These are phyloP conservation scores for Cantharis rufa DNA, from an alignment of 2,888 invertebrate genomes.

Conservation along the genomic window DNA sequence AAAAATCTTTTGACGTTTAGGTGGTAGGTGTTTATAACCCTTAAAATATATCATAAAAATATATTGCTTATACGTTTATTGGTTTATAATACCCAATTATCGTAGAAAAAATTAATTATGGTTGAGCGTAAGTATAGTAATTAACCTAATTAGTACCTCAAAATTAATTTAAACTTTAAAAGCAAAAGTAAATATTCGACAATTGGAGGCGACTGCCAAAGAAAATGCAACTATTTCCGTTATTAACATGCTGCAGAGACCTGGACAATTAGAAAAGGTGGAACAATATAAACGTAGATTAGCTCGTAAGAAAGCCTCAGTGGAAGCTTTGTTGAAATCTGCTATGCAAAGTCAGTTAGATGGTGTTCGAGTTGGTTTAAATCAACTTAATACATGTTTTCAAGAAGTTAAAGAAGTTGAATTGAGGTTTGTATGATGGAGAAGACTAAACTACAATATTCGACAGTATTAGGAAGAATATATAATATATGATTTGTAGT, in stretches of 20 bases:
- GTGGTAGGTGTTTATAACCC: not conserved
- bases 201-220: slow-evolving; percentile 78
- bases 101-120: not conserved
- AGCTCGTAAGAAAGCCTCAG: slow-evolving; percentile 81
- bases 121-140: not conserved
- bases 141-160: not conserved
- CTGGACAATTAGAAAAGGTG: slow-evolving; percentile 92
- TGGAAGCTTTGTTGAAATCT: slow-evolving; percentile 95
- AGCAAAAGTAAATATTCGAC: slow-evolving; percentile 60
- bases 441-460: not conserved
- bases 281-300: slow-evolving; percentile 78
- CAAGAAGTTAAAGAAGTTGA: slow-evolving; percentile 80
- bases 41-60: not conserved
- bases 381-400: slow-evolving; percentile 83
- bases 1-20: not conserved
- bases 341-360: slow-evolving; percentile 98
- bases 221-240: slow-evolving; percentile 81
- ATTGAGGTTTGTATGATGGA: slow-evolving; percentile 53
- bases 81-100: not conserved
- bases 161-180: not conserved
- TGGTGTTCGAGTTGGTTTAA: slow-evolving; percentile 91
- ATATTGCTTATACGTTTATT: not conserved
- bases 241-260: slow-evolving; percentile 89
- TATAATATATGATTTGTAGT: slow-evolving; percentile 54
- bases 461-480: too few relatives aligned